Conservation (phyloP, 53 echinoderm and acorn worm genomes). For the Echinarachnius parma region DNA sequence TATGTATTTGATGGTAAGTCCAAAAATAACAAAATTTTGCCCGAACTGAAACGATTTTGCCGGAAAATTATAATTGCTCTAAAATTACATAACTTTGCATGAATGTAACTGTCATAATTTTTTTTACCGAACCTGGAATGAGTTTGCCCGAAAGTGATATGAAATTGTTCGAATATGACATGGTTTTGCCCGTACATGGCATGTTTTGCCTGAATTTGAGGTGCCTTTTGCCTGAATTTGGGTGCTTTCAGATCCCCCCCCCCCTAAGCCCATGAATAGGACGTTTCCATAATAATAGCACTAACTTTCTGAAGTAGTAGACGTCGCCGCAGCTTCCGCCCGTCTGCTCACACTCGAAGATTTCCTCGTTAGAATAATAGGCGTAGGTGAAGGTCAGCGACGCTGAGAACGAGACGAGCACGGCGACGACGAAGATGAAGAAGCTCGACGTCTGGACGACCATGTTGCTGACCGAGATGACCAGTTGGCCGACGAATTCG, state of each 20-base stretch:
- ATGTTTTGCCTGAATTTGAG: too few species aligned
- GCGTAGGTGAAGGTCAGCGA: conserved; percentile 69
- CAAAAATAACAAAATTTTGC: too few species aligned
- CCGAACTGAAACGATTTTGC: too few species aligned
- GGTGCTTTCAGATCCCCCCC: not conserved
- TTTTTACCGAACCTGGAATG: too few species aligned
- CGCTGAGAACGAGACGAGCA: conserved; percentile 69
- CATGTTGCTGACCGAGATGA: conserved; percentile 86
- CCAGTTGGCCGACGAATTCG: conserved; percentile 82
- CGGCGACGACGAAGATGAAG: conserved; percentile 67
- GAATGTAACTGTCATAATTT: too few species aligned
- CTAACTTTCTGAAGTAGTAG: conserved; percentile 52
- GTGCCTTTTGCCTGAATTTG: too few species aligned
- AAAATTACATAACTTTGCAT: too few species aligned
- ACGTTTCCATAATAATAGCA: not conserved
- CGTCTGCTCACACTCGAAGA: conserved; percentile 8
- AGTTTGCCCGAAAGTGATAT: too few species aligned
- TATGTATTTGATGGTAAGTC: too few species aligned
- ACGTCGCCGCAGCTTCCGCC: conserved; percentile 19
- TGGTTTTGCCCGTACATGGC: too few species aligned
- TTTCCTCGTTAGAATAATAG: conserved; percentile 35
- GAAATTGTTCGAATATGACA: too few species aligned
- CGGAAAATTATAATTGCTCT: too few species aligned
- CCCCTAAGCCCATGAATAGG: not conserved
- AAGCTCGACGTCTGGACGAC: conserved; percentile 66